Base-by-base conservation (phyloP, 2,797 vertebrate species). In the Sebastes variabilis region DNA sequence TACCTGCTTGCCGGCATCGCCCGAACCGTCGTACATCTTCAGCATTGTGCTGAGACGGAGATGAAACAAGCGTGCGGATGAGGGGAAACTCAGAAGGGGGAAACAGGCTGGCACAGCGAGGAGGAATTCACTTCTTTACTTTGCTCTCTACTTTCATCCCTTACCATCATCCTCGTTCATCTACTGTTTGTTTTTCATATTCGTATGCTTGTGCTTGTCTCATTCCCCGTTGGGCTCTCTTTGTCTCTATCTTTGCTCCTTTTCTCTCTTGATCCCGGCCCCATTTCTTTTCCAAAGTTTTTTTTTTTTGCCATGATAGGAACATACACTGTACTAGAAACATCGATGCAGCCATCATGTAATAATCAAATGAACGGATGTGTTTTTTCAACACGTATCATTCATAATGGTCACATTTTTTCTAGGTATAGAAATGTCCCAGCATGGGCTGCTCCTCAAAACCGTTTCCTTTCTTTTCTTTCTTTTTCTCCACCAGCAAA, bases 131-230 rank as follows among this genome's bases (percentile, higher is more conserved):
- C 60, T 62, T 84, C 84, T 84, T 83, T 81, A 72, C 42, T 88
- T 77, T 79, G 6, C 66, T 86, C 83, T 82, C 38, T 25, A 20
- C 83, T 80, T 89, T 85, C 80, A 85, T 83, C 77, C 67, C 55
- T 20, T 12, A 32, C 67, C 70, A 29, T 76, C 72, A 30, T 78
- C 72, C 65, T 66, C 70, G 60, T 79, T 89, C 52, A 7, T 75
- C 34, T 82, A 78, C 64, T 75, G 75, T 87, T 90, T 92, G 81
- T 76, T 38, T 83, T 81, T 83, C 61, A 49, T 74, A 75, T 76
- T 69, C 32, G 14, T 80, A 18, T 36, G 74, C 68, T 73, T 8
- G 4, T 22, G 66, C 68, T 76, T 7, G 67, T 81, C 59, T 77
- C 69, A 3, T 46, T 87, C 86, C 81, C 52, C 3, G 13, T 69